Evolutionary conservation across 2,888 invertebrate species (phyloP), one percentile per base, ranked within the genome.

Genomic region (Sarcophaga caerulescens): DNA sequence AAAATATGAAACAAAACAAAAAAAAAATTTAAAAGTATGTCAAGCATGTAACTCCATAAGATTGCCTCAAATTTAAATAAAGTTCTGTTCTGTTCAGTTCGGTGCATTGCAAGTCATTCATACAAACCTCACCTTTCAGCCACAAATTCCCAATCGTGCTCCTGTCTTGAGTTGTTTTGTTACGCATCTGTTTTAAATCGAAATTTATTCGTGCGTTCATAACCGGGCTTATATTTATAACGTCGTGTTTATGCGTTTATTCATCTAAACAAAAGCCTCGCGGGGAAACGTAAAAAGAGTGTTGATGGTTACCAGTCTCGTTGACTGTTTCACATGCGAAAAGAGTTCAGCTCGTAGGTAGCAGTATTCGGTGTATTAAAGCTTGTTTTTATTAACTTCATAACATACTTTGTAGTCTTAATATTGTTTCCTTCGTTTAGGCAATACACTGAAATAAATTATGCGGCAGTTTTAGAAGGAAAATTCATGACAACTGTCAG

Each of bases 191-290:
- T 57, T 68, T 63, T 63, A 69, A 77, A 77, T 63, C 73, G 68
- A 85, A 81, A 85, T 73, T 70, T 74, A 74, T 77, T 81, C 84
- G 81, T 85, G 84, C 84, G 63, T 85, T 59, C 52, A 75, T 25
- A 62, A 66, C 14, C 21, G 69, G 76, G 73, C 68, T 68, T 69
- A 66, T 68, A 52, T 65, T 35, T 73, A 44, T 65, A 65, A 80
- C 65, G 65, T 44, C 19, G 63, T 19, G 10, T 57, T 76, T 70
- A 70, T 70, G 19, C 1, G 4, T 60, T 8, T 44, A 12, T 68
- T 52, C 52, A 63, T 63, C 23, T 57, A 69, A 23, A 44, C 5
- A 74, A 75, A 71, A 19, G 44, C n/a, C 76, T 57, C 45, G 17
- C 19, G 19, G 35, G 66, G 12, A 52, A 62, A 25, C 25, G 69